Conservation (phyloP, 1,140 invertebrate genomes). For the Lycorma delicatula region DNA sequence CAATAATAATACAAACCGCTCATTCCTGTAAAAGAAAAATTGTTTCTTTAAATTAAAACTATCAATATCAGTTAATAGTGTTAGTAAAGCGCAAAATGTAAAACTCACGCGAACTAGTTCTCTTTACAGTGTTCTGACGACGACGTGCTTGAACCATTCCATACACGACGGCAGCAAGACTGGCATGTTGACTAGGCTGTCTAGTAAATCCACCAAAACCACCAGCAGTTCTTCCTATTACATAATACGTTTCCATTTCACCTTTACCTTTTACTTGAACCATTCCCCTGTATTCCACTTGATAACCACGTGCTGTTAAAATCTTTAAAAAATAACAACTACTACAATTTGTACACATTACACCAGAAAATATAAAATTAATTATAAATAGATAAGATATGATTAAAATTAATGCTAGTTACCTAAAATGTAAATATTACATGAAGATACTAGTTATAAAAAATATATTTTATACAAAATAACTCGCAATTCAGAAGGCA, state of each 20-base stretch:
- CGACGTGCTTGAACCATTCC: conserved; percentile 67
- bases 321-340: conserved; percentile 49
- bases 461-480: no score
- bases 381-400: no score
- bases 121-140: conserved; percentile 34
- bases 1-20: neutral
- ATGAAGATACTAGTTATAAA: no score
- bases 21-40: neutral
- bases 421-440: no score
- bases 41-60: neutral
- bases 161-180: conserved; percentile 77
- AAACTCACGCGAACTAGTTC: conserved; percentile 26
- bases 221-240: conserved; percentile 51
- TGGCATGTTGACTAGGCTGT: conserved; percentile 63
- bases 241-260: conserved; percentile 89
- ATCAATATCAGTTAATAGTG: no score
- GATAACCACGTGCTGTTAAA: conserved; percentile 58
- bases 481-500: no score
- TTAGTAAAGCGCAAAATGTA: neutral
- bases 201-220: conserved; percentile 45
- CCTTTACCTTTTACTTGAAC: conserved; percentile 92
- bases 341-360: no score
- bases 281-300: conserved; percentile 64
- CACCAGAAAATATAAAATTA: no score
- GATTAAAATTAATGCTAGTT: no score